Evolutionary conservation across 2,888 invertebrate species (phyloP), one percentile per base, ranked within the genome.

Genomic region (Apodemia hepburni): DNA sequence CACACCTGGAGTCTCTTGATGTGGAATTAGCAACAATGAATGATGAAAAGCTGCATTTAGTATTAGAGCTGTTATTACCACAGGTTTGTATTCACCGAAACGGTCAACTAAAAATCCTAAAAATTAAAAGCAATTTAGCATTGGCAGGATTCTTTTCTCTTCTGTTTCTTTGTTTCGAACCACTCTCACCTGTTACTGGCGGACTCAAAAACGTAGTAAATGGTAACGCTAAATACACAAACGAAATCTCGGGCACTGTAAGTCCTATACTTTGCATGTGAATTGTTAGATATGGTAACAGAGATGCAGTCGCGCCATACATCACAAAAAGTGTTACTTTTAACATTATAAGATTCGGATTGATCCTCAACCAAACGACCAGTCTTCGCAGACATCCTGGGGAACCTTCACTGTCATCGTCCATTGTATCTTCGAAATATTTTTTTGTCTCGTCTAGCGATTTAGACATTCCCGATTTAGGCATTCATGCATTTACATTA

Each of bases 221-320:
- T 9, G 97, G 97, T 76, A 97, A 92, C 2, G 97, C 95, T 74
- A 97, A 93, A 86, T 97, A 97, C 73, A 97, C 96, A 76, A 97
- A 94, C 62, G 97, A 96, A 67, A 97, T 96, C 90, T 98, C 97
- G 74, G 96, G 95, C 70, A 97, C 95, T 59, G 96, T 95, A 65
- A 98, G 92, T 66, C 97, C 97, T 79, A 97, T 95, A 76, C 96
- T 95, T 85, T 96, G 96, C 97, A 98, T 97, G 87, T 97, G 97
- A 71, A 98, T 95, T 2, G 97, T 96, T 75, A 98, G 87, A 82
- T 97, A 98, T 0, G 98, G 97, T 64, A 97, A 85, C 61, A 98
- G 92, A 8, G 96, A 96, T 61, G 97, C 96, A 45, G 96, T 95
- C 61, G 96, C 97, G 81, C 97, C 96, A 79, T 96, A 96, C 93